These are phyloP conservation scores for Macaria notata DNA, from an alignment of 2,888 invertebrate species.

Conservation along the genomic window DNA sequence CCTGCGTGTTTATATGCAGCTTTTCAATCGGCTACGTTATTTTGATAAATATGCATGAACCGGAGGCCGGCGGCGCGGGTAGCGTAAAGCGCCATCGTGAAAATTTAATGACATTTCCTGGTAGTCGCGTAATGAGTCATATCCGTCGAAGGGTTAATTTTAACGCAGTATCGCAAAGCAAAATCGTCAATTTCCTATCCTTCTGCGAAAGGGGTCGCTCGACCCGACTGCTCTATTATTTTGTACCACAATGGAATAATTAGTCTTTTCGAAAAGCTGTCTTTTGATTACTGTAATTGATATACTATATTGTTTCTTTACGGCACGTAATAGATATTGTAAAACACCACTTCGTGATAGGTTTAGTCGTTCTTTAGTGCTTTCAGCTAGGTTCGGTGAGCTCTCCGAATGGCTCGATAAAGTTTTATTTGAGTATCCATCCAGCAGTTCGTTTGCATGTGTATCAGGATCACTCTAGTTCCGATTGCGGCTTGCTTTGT, in stretches of 20 bases:
- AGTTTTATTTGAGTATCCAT: conserved; percentile 38
- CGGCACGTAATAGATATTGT: neutral
- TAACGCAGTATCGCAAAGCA: conserved; percentile 65
- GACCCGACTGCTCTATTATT: conserved; percentile 41
- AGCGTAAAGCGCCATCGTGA: conserved; percentile 79
- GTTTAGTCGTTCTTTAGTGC: conserved; percentile 6
- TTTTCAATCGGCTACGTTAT: conserved; percentile 80
- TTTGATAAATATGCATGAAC: conserved; percentile 82
- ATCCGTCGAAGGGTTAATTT: conserved; percentile 78
- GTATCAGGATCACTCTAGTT: conserved; percentile 46
- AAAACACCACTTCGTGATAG: conserved; percentile 1
- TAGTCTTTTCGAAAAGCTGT: conserved; percentile 17
- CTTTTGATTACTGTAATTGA: conserved; percentile 15
- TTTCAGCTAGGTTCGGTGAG: conserved; percentile 6
- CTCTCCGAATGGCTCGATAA: conserved; percentile 31
- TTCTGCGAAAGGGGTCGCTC: conserved; percentile 43
- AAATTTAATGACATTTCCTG: conserved; percentile 81
- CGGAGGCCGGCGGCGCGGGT: conserved; percentile 71
- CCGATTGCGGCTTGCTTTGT: conserved; percentile 46
- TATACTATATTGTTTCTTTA: conserved; percentile 13
- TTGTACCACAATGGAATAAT: conserved; percentile 34
- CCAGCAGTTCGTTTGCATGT: conserved; percentile 35
- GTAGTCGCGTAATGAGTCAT: conserved; percentile 77
- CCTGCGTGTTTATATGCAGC: conserved; percentile 79
- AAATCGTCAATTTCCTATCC: conserved; percentile 65